A percentile compares a stretch with the other conserved stretches of the same genome.
These are phyloP conservation scores for Drosophila kuntzei DNA, from an alignment of 2,888 invertebrate genomes.

Conservation along the genomic window DNA sequence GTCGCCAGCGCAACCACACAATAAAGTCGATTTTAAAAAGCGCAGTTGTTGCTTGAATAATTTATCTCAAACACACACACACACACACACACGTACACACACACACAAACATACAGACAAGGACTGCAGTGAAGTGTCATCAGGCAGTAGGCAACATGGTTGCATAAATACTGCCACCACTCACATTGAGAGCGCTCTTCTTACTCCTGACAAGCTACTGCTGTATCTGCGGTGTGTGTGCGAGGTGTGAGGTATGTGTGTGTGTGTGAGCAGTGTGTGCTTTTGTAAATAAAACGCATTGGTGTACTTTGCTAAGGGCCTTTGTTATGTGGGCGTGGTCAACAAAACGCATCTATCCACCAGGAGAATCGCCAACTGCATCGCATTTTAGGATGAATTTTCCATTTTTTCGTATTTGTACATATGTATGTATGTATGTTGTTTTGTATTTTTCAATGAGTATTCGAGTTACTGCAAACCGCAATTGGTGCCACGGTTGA, in stretches of 20 bases:
- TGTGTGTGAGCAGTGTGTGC: conserved; percentile 8
- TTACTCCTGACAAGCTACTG: conserved; percentile 37
- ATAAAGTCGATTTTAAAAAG: conserved; percentile 76
- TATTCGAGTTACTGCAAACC: conserved; percentile 16
- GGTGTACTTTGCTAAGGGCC: conserved; percentile 40
- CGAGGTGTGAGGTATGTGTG: not conserved
- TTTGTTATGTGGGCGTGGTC: conserved; percentile 31
- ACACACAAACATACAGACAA: not conserved
- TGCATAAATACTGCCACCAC: conserved; percentile 36
- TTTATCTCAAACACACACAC: conserved; percentile 64
- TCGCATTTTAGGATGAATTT: not conserved
- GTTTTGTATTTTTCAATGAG: conserved; percentile 15
- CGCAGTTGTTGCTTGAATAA: conserved; percentile 78
- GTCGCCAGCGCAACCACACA: conserved; percentile 61
- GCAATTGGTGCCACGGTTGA: conserved; percentile 6
- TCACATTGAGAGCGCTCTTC: conserved; percentile 20
- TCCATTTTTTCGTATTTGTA: not conserved
- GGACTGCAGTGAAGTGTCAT: conserved; percentile 28
- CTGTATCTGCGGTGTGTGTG: conserved; percentile 11
- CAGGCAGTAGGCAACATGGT: conserved; percentile 43
- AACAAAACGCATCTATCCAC: conserved; percentile 9
- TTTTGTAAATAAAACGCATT: conserved; percentile 61
- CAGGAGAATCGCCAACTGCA: conserved; percentile 3
- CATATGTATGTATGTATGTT: too few species aligned
- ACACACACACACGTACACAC: not conserved